These are phyloP conservation scores for Frankliniella fusca DNA, from an alignment of 2,888 invertebrate genomes.

Conservation along the genomic window DNA sequence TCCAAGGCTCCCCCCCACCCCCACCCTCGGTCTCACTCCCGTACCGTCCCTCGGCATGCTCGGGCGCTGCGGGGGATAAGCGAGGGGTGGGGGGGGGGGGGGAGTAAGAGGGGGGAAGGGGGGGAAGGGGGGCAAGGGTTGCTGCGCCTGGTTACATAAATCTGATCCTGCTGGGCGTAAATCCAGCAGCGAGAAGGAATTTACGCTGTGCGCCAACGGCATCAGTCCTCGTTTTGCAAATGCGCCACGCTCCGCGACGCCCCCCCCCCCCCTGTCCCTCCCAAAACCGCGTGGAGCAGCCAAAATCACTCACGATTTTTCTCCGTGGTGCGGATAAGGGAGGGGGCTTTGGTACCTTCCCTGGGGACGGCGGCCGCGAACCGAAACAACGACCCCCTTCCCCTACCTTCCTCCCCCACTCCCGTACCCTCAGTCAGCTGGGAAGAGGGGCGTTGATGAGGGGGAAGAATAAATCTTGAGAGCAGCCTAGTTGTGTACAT, in stretches of 20 bases:
- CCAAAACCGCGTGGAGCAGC: not conserved
- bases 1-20: too few relatives aligned
- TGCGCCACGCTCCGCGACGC: not conserved
- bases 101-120: not conserved
- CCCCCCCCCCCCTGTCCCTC: not conserved
- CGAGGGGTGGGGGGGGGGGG: not conserved
- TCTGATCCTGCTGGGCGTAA: not conserved
- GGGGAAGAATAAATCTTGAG: too few relatives aligned
- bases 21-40: too few relatives aligned
- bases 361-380: too few relatives aligned
- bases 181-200: not conserved
- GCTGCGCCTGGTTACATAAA: not conserved
- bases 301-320: constrained; percentile 5
- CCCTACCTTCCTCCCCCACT: too few relatives aligned
- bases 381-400: too few relatives aligned
- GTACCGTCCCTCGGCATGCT: too few relatives aligned
- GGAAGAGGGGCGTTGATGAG: too few relatives aligned
- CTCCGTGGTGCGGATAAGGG: not conserved
- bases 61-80: not conserved
- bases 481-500: too few relatives aligned
- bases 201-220: not conserved
- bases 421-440: too few relatives aligned
- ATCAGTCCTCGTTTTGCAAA: constrained; percentile 24
- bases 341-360: not conserved
- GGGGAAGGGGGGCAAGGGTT: constrained; percentile 27